A percentile compares a stretch with the other conserved stretches of the same genome.
These are phyloP conservation scores for Murina feae DNA, from an alignment of 2,113 vertebrate genomes.

Conservation along the genomic window DNA sequence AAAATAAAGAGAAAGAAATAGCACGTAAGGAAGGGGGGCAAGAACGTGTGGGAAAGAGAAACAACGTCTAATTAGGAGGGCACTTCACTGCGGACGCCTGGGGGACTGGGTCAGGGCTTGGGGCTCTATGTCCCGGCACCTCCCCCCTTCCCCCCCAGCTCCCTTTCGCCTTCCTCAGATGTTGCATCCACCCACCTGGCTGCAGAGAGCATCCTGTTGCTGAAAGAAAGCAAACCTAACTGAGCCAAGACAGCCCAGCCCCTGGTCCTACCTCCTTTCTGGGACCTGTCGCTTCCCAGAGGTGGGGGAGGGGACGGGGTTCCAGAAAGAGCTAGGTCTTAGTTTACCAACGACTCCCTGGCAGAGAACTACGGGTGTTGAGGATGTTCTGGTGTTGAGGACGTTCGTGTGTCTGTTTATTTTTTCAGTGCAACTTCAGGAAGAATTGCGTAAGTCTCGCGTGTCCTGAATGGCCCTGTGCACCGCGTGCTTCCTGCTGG, in stretches of 20 bases:
- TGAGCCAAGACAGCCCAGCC: too few species aligned
- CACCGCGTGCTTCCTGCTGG: not conserved
- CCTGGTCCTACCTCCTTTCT: not conserved
- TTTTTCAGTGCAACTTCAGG: constrained; percentile 63
- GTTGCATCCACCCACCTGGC: not conserved
- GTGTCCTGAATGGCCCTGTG: not conserved
- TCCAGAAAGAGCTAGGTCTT: not conserved
- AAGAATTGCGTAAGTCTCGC: constrained; percentile 63
- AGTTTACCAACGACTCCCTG: not conserved
- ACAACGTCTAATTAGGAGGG: not conserved
- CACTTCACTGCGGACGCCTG: not conserved
- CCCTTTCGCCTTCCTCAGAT: not conserved
- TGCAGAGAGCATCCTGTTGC: not conserved
- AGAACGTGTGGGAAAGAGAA: not conserved
- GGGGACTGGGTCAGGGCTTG: not conserved
- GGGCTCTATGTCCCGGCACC: rapidly evolving
- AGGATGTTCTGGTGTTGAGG: not conserved
- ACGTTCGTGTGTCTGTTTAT: not conserved
- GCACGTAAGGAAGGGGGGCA: not conserved
- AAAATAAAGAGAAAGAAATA: constrained; percentile 20
- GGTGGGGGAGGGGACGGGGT: rapidly evolving
- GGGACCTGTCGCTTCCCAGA: not conserved
- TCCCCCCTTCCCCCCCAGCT: too few species aligned
- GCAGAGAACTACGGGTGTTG: not conserved
- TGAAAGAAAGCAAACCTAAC: not conserved